phyloP scores from a whole-genome alignment of 2,888 invertebrate species.

The Ischnus inquisitorius region DNA sequence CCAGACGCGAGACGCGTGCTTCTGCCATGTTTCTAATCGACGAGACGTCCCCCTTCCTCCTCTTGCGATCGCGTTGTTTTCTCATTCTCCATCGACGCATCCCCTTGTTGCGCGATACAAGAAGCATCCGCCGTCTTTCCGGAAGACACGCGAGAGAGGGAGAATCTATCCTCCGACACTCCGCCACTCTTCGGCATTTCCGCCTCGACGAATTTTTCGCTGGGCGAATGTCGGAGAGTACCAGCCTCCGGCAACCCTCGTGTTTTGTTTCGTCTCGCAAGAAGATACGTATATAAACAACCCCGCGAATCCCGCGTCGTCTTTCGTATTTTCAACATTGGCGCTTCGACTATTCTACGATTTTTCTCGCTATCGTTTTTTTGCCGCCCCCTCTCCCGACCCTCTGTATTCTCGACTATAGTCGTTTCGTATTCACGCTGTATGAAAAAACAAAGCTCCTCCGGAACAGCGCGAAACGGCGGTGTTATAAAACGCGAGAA shows the following conservation, averaged over 20 bases:
- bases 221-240: slow-evolving; percentile 10
- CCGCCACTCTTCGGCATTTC: slow-evolving; percentile 54
- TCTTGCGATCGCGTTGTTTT: neutral
- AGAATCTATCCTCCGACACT: slow-evolving; percentile 18
- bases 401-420: slow-evolving; percentile 23
- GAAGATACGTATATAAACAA: slow-evolving; percentile 7
- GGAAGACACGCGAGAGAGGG: slow-evolving; percentile 14
- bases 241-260: slow-evolving; percentile 18
- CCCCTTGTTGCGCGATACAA: slow-evolving; percentile 9
- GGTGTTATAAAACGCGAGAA: slow-evolving; percentile 37
- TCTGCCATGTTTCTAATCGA: slow-evolving; percentile 24
- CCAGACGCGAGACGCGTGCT: slow-evolving; percentile 13
- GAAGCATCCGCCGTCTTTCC: slow-evolving; percentile 20
- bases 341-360: slow-evolving; percentile 4
- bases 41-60: neutral
- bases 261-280: slow-evolving; percentile 14
- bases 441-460: slow-evolving; percentile 33
- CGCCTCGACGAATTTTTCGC: slow-evolving; percentile 49
- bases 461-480: neutral
- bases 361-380: slow-evolving; percentile 7
- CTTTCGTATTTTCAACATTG: slow-evolving; percentile 2
- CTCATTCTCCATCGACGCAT: neutral
- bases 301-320: neutral
- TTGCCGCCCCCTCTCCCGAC: neutral
- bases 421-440: slow-evolving; percentile 64